These are phyloP conservation scores for Clarias gariepinus DNA, from an alignment of 2,113 vertebrate genomes.

Conservation along the genomic window DNA sequence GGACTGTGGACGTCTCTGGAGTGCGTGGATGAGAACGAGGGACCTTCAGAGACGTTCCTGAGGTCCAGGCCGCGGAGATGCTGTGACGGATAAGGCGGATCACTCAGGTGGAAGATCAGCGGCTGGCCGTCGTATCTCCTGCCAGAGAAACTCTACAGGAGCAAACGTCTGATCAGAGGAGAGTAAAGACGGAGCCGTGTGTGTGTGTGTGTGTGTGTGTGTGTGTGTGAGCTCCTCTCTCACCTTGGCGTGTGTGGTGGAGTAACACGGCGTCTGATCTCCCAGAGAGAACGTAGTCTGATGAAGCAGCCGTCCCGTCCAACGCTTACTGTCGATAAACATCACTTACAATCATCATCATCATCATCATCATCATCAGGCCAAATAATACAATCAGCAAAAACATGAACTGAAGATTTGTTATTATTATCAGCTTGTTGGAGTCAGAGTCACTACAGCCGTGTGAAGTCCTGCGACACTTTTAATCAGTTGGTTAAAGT, in stretches of 20 bases:
- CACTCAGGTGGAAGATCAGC: conserved; percentile 42
- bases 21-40: conserved; percentile 50
- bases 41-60: neutral
- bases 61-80: conserved; percentile 44
- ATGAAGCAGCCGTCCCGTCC: conserved; percentile 47
- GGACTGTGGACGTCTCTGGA: conserved; percentile 50
- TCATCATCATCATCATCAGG: neutral
- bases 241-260: conserved; percentile 60
- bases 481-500: too few relatives aligned
- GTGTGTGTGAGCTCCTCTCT: neutral
- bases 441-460: too few relatives aligned
- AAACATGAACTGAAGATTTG: too few relatives aligned
- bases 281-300: conserved; percentile 55
- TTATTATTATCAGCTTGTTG: too few relatives aligned
- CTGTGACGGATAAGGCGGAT: conserved; percentile 56
- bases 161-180: neutral
- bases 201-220: neutral
- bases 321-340: neutral
- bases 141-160: conserved; percentile 57
- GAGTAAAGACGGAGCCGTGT: neutral
- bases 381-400: too few relatives aligned
- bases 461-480: too few relatives aligned
- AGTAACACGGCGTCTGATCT: conserved; percentile 46
- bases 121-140: conserved; percentile 37
- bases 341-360: neutral